Evolutionary conservation across 2,797 vertebrate species (phyloP), one percentile per base, ranked within the genome.

Genomic region (Podargus strigoides): DNA sequence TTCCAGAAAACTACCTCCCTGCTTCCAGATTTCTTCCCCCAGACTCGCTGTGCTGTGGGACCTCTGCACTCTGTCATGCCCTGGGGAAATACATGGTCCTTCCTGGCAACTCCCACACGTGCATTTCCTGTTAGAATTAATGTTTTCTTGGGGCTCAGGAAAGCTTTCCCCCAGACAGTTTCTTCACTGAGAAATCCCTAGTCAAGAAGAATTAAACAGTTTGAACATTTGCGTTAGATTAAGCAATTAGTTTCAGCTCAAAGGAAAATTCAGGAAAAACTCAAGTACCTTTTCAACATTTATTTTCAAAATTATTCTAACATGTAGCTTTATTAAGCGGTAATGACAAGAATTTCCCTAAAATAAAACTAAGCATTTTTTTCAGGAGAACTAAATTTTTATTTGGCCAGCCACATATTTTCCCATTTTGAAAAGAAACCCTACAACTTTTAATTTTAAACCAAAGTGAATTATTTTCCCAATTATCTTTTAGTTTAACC

Each of bases 21-120:
- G 6, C 18, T 70, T 83, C 18, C 42, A 59, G 36, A 37, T 75
- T 80, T 77, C 46, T 49, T 13, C 3, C 32, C 7, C 11, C 1
- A 1, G 12, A 3, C 1, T 9, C 6, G 3, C 28, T 47, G 17
- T 46, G 24, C 36, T 3, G 2, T 14, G 26, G 32, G 26, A 67
- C 21, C 17, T 27, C 52, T 1, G 5, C 9, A 7, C 9, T 55
- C 18, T 1, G 1, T 15, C 1, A 0, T 37, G 10, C 14, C 46
- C 47, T 49, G 12, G 10, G 12, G 6, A 42, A 5, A 21, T 8
- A 23, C 2, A 3, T 4, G 6, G 27, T 55, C 27, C 58, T 72
- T 64, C 44, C 69, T 78, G 27, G 22, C 14, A 89, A 30, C 14
- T 32, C 22, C 34, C 7, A 41, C 6, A 13, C 1, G 2, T 39